Conservation (phyloP, 2,888 invertebrate species). For the Hypolimnas misippus region DNA sequence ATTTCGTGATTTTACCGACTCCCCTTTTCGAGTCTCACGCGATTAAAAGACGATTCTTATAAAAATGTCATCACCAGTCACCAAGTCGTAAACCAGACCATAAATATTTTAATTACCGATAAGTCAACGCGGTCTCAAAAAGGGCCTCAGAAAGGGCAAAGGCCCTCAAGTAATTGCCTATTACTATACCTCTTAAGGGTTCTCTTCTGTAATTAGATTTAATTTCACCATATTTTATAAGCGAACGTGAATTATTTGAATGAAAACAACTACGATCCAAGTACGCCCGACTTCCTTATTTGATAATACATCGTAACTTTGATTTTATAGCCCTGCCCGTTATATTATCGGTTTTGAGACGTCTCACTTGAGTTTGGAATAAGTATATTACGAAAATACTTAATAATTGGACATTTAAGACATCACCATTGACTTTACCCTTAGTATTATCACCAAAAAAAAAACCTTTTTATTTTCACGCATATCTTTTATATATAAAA, state of each 20-base stretch:
- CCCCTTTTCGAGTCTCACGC: no score
- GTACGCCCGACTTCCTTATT: constrained; percentile 32
- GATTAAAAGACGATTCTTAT: no score
- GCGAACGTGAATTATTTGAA: constrained; percentile 40
- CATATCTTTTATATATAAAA: no score
- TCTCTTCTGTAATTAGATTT: constrained; percentile 45
- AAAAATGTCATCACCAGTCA: no score
- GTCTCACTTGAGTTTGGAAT: neutral
- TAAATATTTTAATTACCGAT: neutral
- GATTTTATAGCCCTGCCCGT: constrained; percentile 22
- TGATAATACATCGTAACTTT: constrained; percentile 21
- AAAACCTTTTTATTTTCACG: no score
- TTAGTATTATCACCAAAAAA: no score
- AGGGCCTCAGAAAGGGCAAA: constrained; percentile 39
- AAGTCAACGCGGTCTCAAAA: constrained; percentile 23
- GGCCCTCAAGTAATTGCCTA: constrained; percentile 44
- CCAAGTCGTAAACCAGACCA: no score
- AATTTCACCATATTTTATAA: constrained; percentile 44
- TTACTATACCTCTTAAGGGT: constrained; percentile 43
- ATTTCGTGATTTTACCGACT: no score
- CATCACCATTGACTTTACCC: no score
- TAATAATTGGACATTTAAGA: neutral
- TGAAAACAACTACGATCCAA: constrained; percentile 32
- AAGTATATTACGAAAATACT: neutral
- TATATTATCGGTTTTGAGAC: constrained; percentile 19